Conservation (phyloP, 2,113 vertebrate species). For the Nothoprocta perdicaria region DNA sequence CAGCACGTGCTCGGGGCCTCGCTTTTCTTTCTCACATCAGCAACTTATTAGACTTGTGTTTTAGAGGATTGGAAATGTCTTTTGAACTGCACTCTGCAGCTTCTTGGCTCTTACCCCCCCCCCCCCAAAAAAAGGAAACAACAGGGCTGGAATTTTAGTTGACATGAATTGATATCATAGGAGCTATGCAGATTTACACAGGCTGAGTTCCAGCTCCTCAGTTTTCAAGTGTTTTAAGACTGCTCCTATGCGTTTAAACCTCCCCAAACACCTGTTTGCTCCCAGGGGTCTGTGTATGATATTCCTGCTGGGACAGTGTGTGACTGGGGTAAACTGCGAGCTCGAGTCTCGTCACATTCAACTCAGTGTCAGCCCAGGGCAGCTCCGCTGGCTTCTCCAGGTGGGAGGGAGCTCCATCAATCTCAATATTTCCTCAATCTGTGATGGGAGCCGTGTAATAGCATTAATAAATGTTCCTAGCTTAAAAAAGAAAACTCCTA, state of each 20-base stretch:
- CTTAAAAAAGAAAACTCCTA: neutral
- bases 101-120: neutral
- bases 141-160: neutral
- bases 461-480: constrained; percentile 9
- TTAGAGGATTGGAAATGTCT: neutral
- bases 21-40: neutral
- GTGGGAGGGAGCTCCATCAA: neutral
- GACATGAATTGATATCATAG: neutral
- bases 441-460: constrained; percentile 1
- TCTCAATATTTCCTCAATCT: neutral
- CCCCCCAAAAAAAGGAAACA: no score
- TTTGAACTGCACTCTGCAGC: neutral
- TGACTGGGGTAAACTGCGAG: neutral
- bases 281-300: neutral
- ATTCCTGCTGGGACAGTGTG: neutral
- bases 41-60: neutral
- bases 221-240: neutral
- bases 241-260: neutral
- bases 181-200: neutral
- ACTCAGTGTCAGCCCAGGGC: neutral
- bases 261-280: neutral
- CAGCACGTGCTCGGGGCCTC: neutral
- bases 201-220: neutral
- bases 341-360: neutral
- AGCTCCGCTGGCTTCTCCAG: neutral